Percentiles rank a stretch among this genome's conserved stretches.
Evolutionary conservation across 2,888 invertebrate genomes (phyloP).

Genomic region (Griposia aprilina): DNA sequence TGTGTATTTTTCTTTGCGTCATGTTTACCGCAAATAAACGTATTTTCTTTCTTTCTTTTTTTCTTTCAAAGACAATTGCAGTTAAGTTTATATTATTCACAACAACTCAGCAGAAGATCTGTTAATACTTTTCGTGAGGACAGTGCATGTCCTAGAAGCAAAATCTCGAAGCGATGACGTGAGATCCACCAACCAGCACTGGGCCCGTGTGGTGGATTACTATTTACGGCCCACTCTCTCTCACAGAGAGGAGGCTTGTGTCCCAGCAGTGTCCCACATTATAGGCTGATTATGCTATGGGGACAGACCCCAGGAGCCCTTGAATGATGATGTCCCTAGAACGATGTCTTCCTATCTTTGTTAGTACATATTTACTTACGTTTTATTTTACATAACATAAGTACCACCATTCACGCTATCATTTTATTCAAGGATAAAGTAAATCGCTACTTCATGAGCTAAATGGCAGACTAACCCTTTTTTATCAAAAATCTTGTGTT

Average conservation of each 20-base stretch:
- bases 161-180: neutral
- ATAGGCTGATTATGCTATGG: neutral
- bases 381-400: constrained; percentile 18
- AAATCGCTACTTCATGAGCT: constrained; percentile 48
- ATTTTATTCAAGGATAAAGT: constrained; percentile 39
- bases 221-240: too few species aligned
- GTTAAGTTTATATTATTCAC: neutral
- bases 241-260: neutral
- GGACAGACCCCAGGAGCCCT: neutral
- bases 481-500: constrained; percentile 56
- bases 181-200: neutral
- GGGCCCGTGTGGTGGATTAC: neutral
- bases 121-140: neutral
- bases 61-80: too few species aligned
- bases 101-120: neutral
- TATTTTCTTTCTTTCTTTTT: too few species aligned
- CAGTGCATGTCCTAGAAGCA: neutral
- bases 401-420: constrained; percentile 38
- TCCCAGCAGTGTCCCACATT: neutral
- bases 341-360: neutral
- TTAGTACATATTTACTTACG: constrained; percentile 16
- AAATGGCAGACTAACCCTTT: constrained; percentile 47
- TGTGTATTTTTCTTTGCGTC: too few species aligned
- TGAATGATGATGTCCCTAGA: neutral
- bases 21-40: too few species aligned